Percentiles rank a stretch among this genome's conserved stretches.
Conservation (phyloP, 2,113 vertebrate genomes). For the Cavia porcellus region DNA sequence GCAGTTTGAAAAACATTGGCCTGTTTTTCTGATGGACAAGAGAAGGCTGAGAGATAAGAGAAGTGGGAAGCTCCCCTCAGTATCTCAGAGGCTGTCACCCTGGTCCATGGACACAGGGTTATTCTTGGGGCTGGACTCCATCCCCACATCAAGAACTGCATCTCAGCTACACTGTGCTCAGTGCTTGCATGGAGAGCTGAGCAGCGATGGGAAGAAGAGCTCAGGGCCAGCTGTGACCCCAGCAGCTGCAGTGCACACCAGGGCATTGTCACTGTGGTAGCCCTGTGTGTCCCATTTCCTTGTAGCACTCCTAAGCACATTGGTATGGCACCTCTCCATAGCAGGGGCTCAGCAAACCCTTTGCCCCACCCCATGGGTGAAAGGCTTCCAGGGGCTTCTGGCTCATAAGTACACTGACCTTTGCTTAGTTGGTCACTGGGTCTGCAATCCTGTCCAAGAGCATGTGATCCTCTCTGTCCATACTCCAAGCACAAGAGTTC, state of each 20-base stretch:
- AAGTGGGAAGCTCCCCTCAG: background rate
- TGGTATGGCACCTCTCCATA: fast-evolving
- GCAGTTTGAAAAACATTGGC: background rate
- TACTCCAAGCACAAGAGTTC: background rate
- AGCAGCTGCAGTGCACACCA: background rate
- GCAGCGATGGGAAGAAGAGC: background rate
- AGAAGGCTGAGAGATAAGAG: background rate
- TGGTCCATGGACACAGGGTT: no score
- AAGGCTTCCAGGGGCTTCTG: background rate
- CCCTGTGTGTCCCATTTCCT: background rate
- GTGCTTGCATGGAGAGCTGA: background rate
- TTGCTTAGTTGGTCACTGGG: background rate
- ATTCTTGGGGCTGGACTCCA: background rate
- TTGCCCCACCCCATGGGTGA: fast-evolving
- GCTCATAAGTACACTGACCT: fast-evolving
- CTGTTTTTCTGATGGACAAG: background rate
- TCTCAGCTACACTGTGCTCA: background rate
- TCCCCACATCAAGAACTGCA: fast-evolving
- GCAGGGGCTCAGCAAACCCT: background rate
- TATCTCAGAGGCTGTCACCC: background rate
- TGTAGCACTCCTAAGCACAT: background rate
- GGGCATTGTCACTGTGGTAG: background rate
- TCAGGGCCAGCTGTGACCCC: background rate
- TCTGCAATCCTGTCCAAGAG: background rate
- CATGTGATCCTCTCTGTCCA: no score